A percentile compares a stretch with the other conserved stretches of the same genome.
Conservation (phyloP, 2,888 invertebrate genomes). For the Stenodera caucasica region DNA sequence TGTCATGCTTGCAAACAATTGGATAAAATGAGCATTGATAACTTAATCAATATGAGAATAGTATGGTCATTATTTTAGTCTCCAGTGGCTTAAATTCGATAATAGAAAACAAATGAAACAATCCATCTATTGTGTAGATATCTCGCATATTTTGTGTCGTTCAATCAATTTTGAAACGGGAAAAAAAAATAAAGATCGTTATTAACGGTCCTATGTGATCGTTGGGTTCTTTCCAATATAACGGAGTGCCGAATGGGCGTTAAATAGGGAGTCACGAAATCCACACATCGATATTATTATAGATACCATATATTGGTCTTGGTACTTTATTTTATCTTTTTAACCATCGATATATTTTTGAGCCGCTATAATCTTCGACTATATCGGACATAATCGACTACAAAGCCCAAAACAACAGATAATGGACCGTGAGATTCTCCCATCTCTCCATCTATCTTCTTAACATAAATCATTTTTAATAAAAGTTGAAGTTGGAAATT, state of each 20-base stretch:
- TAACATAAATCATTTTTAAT: neutral
- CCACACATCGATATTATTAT: slow-evolving; percentile 3
- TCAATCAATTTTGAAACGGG: neutral
- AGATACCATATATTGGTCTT: neutral
- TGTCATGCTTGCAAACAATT: neutral
- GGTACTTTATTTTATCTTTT: neutral
- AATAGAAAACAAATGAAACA: neutral
- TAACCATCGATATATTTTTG: too few species aligned
- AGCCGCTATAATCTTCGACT: slow-evolving; percentile 3
- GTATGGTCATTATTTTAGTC: neutral
- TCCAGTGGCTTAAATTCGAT: neutral
- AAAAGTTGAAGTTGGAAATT: neutral
- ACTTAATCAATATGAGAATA: neutral
- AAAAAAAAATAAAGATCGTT: neutral
- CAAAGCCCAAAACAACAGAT: neutral
- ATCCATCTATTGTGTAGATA: neutral
- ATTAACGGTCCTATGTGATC: neutral
- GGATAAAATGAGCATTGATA: neutral
- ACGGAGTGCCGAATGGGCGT: slow-evolving; percentile 8
- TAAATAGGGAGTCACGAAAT: slow-evolving; percentile 5
- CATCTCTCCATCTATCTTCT: neutral
- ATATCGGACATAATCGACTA: slow-evolving; percentile 2
- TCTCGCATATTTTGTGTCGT: too few species aligned
- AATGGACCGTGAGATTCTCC: neutral
- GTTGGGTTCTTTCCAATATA: neutral